Evolutionary conservation across 2,888 invertebrate genomes (phyloP).

Genomic region (Rotaria sp.): DNA sequence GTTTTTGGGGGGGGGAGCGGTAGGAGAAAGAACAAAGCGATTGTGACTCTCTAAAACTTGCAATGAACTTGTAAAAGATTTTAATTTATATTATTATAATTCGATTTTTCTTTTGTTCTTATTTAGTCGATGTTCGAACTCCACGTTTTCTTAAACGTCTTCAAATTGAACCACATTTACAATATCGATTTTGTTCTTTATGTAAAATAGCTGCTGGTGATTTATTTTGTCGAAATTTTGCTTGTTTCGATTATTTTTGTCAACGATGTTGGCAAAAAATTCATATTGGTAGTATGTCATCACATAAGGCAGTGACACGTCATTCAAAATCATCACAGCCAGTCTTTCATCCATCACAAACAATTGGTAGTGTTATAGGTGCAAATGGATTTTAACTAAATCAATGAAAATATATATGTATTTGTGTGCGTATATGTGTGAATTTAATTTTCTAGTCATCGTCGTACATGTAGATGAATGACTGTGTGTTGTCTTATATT

Average conservation of each 20-base stretch:
- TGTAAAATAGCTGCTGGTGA: conserved; percentile 83
- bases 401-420: no score
- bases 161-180: conserved; percentile 92
- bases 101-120: no score
- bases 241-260: conserved; percentile 88
- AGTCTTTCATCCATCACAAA: neutral
- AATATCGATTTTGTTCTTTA: conserved; percentile 83
- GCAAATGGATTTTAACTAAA: neutral
- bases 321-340: conserved; percentile 26
- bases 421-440: neutral
- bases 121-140: conserved; percentile 32
- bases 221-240: conserved; percentile 84
- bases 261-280: conserved; percentile 63
- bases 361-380: neutral
- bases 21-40: no score
- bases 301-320: neutral
- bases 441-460: conserved; percentile 1
- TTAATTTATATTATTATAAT: no score
- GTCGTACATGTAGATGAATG: conserved; percentile 15
- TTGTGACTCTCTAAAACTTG: no score
- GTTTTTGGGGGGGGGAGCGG: no score
- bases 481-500: neutral
- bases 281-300: neutral
- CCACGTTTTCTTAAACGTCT: conserved; percentile 60
- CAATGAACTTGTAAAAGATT: no score